These are phyloP conservation scores for Spermophilus dauricus DNA, from an alignment of 2,113 vertebrate species.

Conservation along the genomic window DNA sequence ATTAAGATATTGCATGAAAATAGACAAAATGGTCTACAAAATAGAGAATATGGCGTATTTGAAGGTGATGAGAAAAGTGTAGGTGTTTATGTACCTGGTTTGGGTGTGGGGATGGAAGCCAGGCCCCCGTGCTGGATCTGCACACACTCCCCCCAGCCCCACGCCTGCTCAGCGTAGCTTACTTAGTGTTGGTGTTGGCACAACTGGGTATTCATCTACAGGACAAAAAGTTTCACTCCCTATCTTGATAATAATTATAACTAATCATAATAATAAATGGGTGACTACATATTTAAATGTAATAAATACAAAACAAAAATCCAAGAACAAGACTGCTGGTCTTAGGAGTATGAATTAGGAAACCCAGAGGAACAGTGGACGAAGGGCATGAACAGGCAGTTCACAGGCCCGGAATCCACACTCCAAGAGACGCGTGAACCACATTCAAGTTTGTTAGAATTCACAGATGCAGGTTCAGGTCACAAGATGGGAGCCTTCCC, in stretches of 20 bases:
- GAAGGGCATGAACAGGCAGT: fast-evolving
- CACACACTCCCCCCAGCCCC: not conserved
- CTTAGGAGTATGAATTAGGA: not conserved
- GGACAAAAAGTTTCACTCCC: not conserved
- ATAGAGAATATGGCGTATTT: not conserved
- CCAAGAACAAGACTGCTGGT: not conserved
- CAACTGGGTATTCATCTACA: not conserved
- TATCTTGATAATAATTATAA: too few relatives aligned
- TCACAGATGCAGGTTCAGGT: not conserved
- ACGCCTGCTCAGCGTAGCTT: too few relatives aligned
- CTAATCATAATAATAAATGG: not conserved
- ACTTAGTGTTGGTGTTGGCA: not conserved
- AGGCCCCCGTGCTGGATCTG: not conserved
- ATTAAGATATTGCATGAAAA: not conserved
- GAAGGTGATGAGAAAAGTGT: not conserved
- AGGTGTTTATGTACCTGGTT: not conserved
- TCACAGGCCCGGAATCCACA: not conserved
- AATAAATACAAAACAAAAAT: not conserved
- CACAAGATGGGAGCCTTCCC: fast-evolving
- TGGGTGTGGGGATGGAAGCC: too few relatives aligned
- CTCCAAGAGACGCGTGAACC: not conserved
- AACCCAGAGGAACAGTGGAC: not conserved
- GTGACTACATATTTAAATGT: not conserved
- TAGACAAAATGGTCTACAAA: not conserved
- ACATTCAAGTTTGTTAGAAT: not conserved